Evolutionary conservation across 2,113 vertebrate species (phyloP).

Genomic region (Brachirus orientalis): DNA sequence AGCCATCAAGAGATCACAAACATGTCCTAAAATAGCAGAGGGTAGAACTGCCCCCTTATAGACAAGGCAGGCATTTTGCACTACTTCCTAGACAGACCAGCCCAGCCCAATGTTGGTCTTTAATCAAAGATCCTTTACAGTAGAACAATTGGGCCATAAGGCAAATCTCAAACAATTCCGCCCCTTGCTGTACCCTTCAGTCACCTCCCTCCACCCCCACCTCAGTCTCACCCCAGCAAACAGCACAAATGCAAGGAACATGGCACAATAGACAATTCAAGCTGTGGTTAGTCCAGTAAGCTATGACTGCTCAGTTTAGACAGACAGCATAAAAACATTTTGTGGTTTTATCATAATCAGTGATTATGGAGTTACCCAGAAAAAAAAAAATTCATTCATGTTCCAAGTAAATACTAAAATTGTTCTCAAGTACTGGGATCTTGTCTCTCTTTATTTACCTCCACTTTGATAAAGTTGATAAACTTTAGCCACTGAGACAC

Average conservation of each 20-base stretch:
- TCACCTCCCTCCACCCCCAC: not conserved
- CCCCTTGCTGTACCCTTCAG: conserved; percentile 36
- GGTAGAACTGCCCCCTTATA: conserved; percentile 62
- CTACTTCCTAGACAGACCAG: conserved; percentile 74
- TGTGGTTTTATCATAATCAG: conserved; percentile 7
- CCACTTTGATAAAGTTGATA: conserved; percentile 18
- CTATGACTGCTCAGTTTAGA: conserved; percentile 2
- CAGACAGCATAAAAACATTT: conserved; percentile 10
- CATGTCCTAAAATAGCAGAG: conserved; percentile 72
- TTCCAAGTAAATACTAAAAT: conserved; percentile 5
- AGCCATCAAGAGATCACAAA: conserved; percentile 59
- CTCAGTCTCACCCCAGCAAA: conserved; percentile 35
- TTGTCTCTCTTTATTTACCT: not conserved
- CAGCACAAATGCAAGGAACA: conserved; percentile 51
- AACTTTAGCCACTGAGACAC: conserved; percentile 19
- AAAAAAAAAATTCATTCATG: not conserved
- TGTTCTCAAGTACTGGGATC: not conserved
- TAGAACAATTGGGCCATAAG: conserved; percentile 77
- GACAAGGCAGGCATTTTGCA: conserved; percentile 69
- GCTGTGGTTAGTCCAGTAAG: conserved; percentile 17
- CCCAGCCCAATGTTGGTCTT: conserved; percentile 72
- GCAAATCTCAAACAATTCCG: conserved; percentile 67
- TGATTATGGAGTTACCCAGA: conserved; percentile 7
- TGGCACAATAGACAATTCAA: conserved; percentile 42
- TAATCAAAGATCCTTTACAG: conserved; percentile 76